Base-by-base conservation (phyloP, 2,888 invertebrate species). In the Zygaena filipendulae region DNA sequence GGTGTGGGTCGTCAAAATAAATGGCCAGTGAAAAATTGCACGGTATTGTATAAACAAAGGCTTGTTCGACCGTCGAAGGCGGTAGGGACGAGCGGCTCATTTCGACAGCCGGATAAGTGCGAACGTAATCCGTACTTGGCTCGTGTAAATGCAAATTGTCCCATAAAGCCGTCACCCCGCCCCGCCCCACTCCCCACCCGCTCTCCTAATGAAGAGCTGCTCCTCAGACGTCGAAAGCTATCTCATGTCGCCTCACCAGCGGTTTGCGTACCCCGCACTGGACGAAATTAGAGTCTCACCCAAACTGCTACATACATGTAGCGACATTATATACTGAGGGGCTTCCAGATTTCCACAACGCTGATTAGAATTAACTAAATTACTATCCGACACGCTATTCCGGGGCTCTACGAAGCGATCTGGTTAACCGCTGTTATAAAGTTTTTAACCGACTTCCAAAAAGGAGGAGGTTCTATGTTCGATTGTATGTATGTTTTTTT, bases 91-190 rank as follows among this genome's bases (percentile, higher is more conserved):
- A 53, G 54, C 49, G 50, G 47, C 60, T 72, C 68, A 68, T 75
- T 77, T 72, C 62, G 62, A 57, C 62, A 61, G 66, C 62, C 53
- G 74, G 71, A 70, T 75, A 74, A 77, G 70, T 70, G 63, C 71
- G 67, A 59, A 56, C 64, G 71, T 77, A 77, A 77, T 77, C 75
- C 72, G 67, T 67, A 69, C 70, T 59, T 52, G 62, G 70, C 69
- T 71, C 75, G 75, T 77, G 79, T 77, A 77, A 79, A 79, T 79
- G 79, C 75, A 79, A 79, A 79, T 79, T 63, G 74, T 72, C 64
- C 71, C 63, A 75, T 77, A 77, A 79, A 72, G 72, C 72, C 67
- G 67, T 69, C 57, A 57, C 48, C 49, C 50, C 45, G 42, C 43
- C 45, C 47, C 46, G 47, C 45, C 49, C 36, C 43, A 42, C 43